Percentiles rank a stretch among this genome's conserved stretches.
Evolutionary conservation across 1,140 invertebrate genomes (phyloP).

Genomic region (Pseudobourletiella spinata): DNA sequence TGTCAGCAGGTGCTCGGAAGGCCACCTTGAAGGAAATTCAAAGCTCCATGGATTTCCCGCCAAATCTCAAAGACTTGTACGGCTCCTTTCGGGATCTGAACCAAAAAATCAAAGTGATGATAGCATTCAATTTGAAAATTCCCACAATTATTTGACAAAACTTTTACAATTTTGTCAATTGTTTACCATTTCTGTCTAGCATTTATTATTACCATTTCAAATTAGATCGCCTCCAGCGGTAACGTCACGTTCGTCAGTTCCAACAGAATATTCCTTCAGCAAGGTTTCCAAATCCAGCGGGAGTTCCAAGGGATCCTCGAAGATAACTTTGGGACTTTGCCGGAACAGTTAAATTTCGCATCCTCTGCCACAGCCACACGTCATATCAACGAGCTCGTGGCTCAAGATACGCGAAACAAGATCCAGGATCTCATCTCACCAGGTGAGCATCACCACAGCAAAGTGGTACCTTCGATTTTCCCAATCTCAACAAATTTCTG

Average conservation of each 20-base stretch:
- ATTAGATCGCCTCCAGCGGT: no score
- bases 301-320: conserved; percentile 6
- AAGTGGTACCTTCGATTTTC: neutral
- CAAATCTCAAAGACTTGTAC: conserved; percentile 11
- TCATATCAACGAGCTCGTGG: conserved; percentile 21
- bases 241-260: neutral
- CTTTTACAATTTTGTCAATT: no score
- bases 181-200: no score
- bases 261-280: conserved; percentile 10
- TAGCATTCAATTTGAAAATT: no score
- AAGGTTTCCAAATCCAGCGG: neutral
- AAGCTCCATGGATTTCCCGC: neutral
- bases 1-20: conserved; percentile 14
- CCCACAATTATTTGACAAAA: no score
- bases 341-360: conserved; percentile 3
- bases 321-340: conserved; percentile 1
- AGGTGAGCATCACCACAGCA: neutral
- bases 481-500: neutral
- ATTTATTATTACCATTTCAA: no score
- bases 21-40: conserved; percentile 16
- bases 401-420: neutral
- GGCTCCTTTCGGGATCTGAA: neutral
- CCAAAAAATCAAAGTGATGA: neutral
- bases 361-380: no score
- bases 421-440: conserved; percentile 13